Evolutionary conservation across 2,113 vertebrate genomes (phyloP).

Genomic region (Pteropus alecto): DNA sequence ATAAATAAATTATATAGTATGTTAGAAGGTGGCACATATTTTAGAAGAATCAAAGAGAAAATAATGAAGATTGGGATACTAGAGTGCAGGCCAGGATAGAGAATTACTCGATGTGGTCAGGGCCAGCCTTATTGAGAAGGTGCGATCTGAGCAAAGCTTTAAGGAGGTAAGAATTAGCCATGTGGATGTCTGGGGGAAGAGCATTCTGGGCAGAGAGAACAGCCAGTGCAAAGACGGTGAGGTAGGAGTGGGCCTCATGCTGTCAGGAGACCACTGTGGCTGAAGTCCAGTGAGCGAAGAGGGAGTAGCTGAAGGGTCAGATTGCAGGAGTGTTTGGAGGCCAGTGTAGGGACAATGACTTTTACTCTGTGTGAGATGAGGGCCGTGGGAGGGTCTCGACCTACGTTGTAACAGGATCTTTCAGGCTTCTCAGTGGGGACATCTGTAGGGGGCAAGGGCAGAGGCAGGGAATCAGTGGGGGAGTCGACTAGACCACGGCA

Average conservation of each 20-base stretch:
- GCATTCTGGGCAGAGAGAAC: background rate
- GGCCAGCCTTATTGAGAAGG: background rate
- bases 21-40: background rate
- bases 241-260: background rate
- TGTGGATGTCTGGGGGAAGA: background rate
- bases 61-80: background rate
- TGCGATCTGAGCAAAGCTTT: conserved; percentile 6
- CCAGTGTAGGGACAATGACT: background rate
- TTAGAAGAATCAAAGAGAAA: conserved; percentile 4
- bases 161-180: background rate
- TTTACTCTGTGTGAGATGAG: background rate
- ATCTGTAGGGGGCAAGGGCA: background rate
- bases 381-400: background rate
- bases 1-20: background rate
- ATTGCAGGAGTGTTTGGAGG: background rate
- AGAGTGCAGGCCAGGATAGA: background rate
- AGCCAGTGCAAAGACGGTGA: background rate
- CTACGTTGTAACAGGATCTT: background rate
- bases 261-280: background rate
- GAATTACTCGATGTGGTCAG: background rate
- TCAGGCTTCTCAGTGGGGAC: background rate
- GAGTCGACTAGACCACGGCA: background rate
- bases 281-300: background rate
- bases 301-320: background rate
- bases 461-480: background rate